Evolutionary conservation across 2,797 vertebrate species (phyloP).

Genomic region (Gymnothorax javanicus): DNA sequence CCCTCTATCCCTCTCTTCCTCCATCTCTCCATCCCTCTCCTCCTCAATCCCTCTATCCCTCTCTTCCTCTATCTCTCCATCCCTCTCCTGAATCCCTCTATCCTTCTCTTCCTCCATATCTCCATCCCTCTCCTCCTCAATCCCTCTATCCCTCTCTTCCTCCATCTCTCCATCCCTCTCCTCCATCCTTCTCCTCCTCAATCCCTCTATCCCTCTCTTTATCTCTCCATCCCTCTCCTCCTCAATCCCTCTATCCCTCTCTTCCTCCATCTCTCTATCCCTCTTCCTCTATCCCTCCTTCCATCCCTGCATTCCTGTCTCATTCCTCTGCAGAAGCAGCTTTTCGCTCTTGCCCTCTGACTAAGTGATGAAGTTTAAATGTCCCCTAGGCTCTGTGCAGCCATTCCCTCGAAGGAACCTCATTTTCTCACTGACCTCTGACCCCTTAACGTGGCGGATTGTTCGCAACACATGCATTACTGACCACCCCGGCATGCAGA

Average conservation of each 20-base stretch:
- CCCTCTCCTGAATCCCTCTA: not conserved
- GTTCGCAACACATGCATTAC: conserved; percentile 57
- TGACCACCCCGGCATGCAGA: conserved; percentile 43
- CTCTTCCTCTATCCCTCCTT: too few relatives aligned
- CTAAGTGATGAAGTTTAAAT: conserved; percentile 3
- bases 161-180: too few relatives aligned
- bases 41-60: not conserved
- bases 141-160: too few relatives aligned
- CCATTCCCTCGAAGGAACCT: conserved; percentile 44
- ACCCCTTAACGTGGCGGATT: conserved; percentile 47
- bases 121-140: too few relatives aligned
- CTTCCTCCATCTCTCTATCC: not conserved
- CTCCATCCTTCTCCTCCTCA: not conserved
- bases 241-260: not conserved
- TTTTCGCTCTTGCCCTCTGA: too few relatives aligned
- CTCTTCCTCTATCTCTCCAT: not conserved
- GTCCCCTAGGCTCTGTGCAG: conserved; percentile 14
- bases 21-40: too few relatives aligned
- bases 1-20: too few relatives aligned
- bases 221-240: not conserved
- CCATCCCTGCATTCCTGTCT: too few relatives aligned
- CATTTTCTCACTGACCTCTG: conserved; percentile 47
- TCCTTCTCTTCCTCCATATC: not conserved
- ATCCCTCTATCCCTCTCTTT: not conserved
- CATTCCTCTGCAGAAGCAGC: too few relatives aligned